Percentiles rank a stretch among this genome's conserved stretches.
Conservation (phyloP, 2,113 vertebrate genomes). For the Promerops cafer region DNA sequence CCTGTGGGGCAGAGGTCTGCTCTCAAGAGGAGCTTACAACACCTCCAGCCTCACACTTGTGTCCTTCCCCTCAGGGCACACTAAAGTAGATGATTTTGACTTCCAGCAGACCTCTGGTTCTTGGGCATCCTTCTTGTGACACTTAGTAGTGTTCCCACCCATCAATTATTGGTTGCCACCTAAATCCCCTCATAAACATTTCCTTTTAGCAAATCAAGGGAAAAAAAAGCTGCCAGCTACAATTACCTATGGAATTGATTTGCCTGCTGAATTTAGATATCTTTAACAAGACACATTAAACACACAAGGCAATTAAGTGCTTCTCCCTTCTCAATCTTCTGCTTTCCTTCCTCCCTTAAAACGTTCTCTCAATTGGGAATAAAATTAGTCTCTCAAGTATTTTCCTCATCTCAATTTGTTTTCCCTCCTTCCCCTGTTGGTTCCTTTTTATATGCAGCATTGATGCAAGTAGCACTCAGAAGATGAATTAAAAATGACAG, state of each 20-base stretch:
- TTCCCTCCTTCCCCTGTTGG: background rate
- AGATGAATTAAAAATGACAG: constrained; percentile 23
- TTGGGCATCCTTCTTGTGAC: background rate
- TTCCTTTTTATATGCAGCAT: background rate
- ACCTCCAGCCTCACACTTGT: background rate
- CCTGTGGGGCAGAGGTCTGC: background rate
- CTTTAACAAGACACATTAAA: background rate
- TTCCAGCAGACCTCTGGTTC: background rate
- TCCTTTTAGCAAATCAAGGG: background rate
- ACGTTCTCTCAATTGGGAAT: background rate
- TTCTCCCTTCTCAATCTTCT: background rate
- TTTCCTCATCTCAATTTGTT: background rate
- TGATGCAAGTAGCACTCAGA: background rate
- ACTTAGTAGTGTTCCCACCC: background rate
- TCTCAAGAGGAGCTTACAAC: background rate
- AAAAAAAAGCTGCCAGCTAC: background rate
- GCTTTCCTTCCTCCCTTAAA: constrained; percentile 21
- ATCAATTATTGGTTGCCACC: background rate
- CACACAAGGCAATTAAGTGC: background rate
- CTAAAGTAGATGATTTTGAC: background rate
- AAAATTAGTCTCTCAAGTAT: constrained; percentile 18
- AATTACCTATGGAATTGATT: background rate
- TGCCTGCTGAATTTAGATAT: background rate
- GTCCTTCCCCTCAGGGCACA: background rate
- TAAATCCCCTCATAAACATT: background rate